Base-by-base conservation (phyloP, 1,140 invertebrate genomes). In the Brachionus calyciflorus region DNA sequence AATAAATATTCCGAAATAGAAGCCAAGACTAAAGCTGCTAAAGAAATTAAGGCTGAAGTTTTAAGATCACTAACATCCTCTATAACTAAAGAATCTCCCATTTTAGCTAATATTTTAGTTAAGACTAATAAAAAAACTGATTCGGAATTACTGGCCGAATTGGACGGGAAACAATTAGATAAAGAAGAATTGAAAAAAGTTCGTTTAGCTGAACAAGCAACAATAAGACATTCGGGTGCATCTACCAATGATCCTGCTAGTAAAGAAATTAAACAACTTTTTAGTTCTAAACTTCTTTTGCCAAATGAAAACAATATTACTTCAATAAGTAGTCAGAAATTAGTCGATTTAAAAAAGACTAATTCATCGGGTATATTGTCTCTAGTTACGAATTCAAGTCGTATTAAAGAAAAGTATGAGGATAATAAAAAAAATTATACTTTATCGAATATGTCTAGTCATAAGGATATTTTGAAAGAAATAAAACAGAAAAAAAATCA, bases 381-480 rank as follows among this genome's bases (percentile, higher is more conserved):
- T 12, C 17, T 44, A 5, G 33, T 44, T 1, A 41, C 60, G 28
- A 65, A 65, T 24, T 65, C 60, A 24, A 44, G 17, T 44, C 40
- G 37, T 24, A 44, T 65, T 3, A 65, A 65, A 44, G 60, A 65
- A 44, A 65, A 65, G 44, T 65, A 24, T 24, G 60, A 65, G 3
- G 60, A 65, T 44, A 65, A 65, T 19, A 65, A 65, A 65, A 65
- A 65, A 65, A 65, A 65, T 28, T 65, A 14, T 44, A 21, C n/a
- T 14, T 21, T 65, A 44, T 41, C 60, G 24, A 51, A 19, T 21
- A 19, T 51, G n/a, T 24, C 21, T 24, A 73, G 44, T 41, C 69
- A 73, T 55, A 73, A 55, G 40, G 69, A 73, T 24, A 73, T 73
- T 51, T 49, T 73, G 24, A 73, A 55, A 17, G 44, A 73, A 14